Evolutionary conservation across 2,888 invertebrate genomes (phyloP), one percentile per base, ranked within the genome.

Genomic region (Drosophila borborema): DNA sequence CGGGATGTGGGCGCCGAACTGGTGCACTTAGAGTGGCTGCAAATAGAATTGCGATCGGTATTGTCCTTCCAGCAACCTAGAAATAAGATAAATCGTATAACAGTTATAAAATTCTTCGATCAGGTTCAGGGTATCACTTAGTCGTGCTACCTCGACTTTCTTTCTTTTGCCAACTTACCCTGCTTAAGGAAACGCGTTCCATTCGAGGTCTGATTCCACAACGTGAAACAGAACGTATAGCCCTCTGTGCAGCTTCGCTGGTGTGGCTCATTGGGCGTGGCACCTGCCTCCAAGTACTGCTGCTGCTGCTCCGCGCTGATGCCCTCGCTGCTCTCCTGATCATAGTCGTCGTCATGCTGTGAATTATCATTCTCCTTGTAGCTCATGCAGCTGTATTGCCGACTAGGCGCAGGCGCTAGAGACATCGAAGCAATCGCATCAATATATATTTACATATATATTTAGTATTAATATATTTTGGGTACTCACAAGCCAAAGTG

Each of bases 1-100:
- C 89, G 89, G 0, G 91, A 81, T 3, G 91, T 93, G 88, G 95
- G 93, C 88, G 94, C 91, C 81, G 94, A 93, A 79, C 96, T 91
- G 89, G 96, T 92, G 83, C 96, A 96, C 74, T 94, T 92, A 0
- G 93, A 82, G 65, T 93, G 92, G 56, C 93, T 93, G n/a, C 95
- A 95, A 54, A 94, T 93, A 53, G 94, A 93, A 55, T 94, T 93
- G 74, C 93, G 93, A 54, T 94, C 94, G 0, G 94, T 94, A 54
- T 88, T 92, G 55, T 93, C 93, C 77, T 94, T 94, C 95, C 95
- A 95, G 86, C 95, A 95, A 62, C 95, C 95, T 95, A 31, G 14
- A 81, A 45, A 62, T 54, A 46, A 12, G 43, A 2, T 0, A 12
- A 28, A 2, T 0, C 6, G 12, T 12, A 28, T 28, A 6, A 28